Evolutionary conservation across 2,113 vertebrate genomes (phyloP).

Genomic region (Scopus umbretta): DNA sequence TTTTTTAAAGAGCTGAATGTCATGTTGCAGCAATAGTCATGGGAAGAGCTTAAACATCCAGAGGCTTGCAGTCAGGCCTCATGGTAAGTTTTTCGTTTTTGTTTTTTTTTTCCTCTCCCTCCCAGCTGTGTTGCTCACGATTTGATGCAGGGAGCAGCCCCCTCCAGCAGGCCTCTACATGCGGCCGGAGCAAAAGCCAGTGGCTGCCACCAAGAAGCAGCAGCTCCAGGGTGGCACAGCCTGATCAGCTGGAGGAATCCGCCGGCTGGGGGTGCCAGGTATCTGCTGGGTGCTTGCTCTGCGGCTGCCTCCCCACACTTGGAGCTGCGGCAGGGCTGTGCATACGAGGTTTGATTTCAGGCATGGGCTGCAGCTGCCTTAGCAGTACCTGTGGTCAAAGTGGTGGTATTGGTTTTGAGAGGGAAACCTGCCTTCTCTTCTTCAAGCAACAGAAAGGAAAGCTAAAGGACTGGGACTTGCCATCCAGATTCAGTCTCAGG

Average conservation of each 20-base stretch:
- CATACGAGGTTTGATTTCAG: not conserved
- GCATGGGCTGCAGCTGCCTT: not conserved
- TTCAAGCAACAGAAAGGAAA: not conserved
- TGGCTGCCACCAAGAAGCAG: not conserved
- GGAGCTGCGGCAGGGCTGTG: accelerated
- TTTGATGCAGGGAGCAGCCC: not conserved
- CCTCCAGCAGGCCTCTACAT: not conserved
- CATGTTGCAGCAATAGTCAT: not conserved
- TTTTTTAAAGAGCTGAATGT: not conserved
- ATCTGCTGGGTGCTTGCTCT: not conserved
- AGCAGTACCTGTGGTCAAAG: not conserved
- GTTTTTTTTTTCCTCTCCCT: not conserved
- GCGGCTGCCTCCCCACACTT: accelerated
- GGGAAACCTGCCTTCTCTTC: not conserved
- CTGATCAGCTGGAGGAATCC: not conserved
- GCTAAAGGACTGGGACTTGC: not conserved
- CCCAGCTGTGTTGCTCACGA: accelerated
- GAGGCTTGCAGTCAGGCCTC: not conserved
- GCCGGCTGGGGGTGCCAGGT: accelerated
- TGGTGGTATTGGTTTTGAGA: not conserved
- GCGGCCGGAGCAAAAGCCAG: not conserved
- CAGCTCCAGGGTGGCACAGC: not conserved
- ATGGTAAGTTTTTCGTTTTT: not conserved
- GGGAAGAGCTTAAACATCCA: not conserved
- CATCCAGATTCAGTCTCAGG: not conserved